Evolutionary conservation across 2,113 vertebrate species (phyloP).

Genomic region (Zosterops hypoxanthus): DNA sequence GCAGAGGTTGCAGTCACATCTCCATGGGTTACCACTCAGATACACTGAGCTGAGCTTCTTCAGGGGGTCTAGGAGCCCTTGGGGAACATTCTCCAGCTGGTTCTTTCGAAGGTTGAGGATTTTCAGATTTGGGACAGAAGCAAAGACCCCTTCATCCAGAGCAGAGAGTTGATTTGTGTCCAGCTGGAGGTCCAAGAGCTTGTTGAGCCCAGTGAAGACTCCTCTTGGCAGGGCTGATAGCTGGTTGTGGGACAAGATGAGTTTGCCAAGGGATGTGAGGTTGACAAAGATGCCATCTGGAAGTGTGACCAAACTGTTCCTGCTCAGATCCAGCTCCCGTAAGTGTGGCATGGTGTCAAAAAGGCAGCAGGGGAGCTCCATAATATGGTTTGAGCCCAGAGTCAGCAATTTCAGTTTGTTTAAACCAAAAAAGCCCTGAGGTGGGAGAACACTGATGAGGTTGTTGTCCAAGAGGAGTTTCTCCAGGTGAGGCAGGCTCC

Average conservation of each 20-base stretch:
- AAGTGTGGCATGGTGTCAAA: constrained; percentile 60
- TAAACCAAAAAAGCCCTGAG: constrained; percentile 73
- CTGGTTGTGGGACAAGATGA: constrained; percentile 76
- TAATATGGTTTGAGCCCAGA: constrained; percentile 70
- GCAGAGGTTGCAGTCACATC: constrained; percentile 82
- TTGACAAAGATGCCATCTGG: constrained; percentile 68
- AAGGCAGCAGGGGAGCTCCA: constrained; percentile 54
- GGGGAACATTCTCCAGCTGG: constrained; percentile 60
- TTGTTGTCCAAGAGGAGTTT: constrained; percentile 69
- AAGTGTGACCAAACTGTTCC: constrained; percentile 73
- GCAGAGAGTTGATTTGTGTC: constrained; percentile 65
- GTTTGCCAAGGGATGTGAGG: constrained; percentile 69
- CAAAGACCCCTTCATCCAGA: constrained; percentile 61
- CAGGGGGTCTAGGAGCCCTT: constrained; percentile 56
- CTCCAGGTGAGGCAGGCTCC: constrained; percentile 70
- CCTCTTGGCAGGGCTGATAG: constrained; percentile 65
- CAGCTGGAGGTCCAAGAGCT: constrained; percentile 73
- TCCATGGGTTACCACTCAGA: constrained; percentile 80
- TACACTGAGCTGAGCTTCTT: constrained; percentile 65
- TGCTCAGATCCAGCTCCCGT: constrained; percentile 67
- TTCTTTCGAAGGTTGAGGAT: constrained; percentile 72
- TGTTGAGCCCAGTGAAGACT: constrained; percentile 72
- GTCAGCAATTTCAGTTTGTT: constrained; percentile 69
- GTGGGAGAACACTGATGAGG: constrained; percentile 61
- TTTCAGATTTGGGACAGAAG: constrained; percentile 61